Conservation (phyloP, 2,797 vertebrate species). For the Gallinago nigripennis region DNA sequence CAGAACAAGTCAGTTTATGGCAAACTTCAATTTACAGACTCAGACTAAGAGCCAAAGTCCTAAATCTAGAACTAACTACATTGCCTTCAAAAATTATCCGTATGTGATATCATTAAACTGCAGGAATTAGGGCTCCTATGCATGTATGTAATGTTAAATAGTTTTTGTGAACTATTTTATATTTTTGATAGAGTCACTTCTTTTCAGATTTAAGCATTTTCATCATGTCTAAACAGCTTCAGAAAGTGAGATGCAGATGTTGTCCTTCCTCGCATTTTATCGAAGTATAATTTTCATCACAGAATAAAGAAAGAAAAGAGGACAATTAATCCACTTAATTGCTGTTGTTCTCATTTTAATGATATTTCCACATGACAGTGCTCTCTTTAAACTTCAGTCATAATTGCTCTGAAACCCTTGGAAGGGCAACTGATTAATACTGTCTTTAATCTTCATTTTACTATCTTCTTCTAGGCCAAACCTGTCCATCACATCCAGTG, state of each 20-base stretch:
- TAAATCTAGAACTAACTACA: neutral
- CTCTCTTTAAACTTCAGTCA: neutral
- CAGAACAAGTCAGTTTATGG: neutral
- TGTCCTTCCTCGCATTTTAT: neutral
- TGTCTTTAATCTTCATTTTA: neutral
- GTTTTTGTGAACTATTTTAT: neutral
- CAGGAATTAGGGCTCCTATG: neutral
- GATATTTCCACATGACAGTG: neutral
- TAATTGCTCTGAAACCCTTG: neutral
- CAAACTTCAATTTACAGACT: neutral
- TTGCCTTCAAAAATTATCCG: neutral
- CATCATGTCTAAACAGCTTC: neutral
- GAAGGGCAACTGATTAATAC: neutral
- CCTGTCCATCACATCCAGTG: conserved; percentile 87
- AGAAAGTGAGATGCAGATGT: neutral
- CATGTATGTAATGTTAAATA: neutral
- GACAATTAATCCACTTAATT: neutral
- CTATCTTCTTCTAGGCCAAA: conserved; percentile 73
- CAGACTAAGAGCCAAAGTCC: neutral
- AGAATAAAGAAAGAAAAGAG: neutral
- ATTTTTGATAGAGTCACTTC: neutral
- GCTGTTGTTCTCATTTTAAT: neutral
- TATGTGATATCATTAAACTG: neutral
- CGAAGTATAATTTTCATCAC: neutral
- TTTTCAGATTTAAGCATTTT: neutral